phyloP scores from a whole-genome alignment of 2,113 vertebrate species.

The Tonatia bakeri region DNA sequence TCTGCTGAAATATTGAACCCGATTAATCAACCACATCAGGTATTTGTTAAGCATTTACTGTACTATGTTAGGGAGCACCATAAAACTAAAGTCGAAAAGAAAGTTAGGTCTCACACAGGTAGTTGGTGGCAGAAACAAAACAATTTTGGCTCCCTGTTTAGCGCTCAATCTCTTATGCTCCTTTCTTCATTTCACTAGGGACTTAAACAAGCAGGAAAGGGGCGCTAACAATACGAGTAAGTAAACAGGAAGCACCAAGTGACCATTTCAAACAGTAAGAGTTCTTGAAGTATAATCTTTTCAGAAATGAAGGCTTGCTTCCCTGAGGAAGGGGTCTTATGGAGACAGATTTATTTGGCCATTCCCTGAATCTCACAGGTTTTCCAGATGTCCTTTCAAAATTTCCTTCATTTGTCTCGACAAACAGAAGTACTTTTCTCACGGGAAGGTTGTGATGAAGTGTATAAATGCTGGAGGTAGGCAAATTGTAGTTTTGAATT shows the following conservation, averaged over 20 bases:
- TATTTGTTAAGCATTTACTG: neutral
- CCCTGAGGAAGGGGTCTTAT: neutral
- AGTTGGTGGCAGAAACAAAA: neutral
- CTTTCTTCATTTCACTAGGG: neutral
- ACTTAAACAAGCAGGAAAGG: neutral
- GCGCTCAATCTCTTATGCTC: neutral
- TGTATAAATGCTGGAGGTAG: neutral
- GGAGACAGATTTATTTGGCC: neutral
- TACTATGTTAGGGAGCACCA: neutral
- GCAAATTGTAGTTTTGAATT: neutral
- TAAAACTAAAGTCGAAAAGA: neutral
- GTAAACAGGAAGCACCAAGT: neutral
- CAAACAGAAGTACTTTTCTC: neutral
- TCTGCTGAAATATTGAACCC: neutral
- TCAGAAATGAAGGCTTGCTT: neutral
- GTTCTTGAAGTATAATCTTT: neutral
- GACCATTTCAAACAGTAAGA: neutral
- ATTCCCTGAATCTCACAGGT: neutral
- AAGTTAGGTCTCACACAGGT: neutral
- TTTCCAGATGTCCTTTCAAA: constrained; percentile 10
- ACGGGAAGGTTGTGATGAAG: neutral
- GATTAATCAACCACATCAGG: neutral
- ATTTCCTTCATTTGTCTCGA: neutral
- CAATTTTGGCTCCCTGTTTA: neutral
- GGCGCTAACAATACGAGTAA: neutral